phyloP scores from a whole-genome alignment of 2,113 vertebrate species.

The Paralichthys olivaceus region DNA sequence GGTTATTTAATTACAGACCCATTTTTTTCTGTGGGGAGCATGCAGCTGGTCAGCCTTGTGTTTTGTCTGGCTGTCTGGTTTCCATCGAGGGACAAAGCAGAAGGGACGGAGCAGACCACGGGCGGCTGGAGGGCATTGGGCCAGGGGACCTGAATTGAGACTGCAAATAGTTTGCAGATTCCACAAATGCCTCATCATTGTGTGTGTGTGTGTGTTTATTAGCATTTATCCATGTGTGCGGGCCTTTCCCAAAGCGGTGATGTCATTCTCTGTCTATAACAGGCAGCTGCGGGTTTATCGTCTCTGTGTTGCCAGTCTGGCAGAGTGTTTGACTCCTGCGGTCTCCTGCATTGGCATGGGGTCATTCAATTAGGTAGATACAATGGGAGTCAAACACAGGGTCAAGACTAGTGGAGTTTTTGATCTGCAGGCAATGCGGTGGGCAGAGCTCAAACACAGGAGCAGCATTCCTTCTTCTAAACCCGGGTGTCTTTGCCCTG shows the following conservation, averaged over 20 bases:
- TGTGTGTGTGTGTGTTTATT: conserved; percentile 45
- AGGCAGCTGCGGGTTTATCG: conserved; percentile 59
- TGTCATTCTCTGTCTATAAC: conserved; percentile 56
- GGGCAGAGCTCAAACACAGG: conserved; percentile 14
- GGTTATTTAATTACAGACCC: conserved; percentile 43
- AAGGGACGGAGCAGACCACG: conserved; percentile 41
- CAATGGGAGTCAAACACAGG: conserved; percentile 60
- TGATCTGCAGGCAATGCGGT: conserved; percentile 41
- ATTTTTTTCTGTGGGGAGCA: conserved; percentile 6
- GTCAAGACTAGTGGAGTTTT: conserved; percentile 46
- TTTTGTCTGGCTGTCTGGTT: conserved; percentile 72
- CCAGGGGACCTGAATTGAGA: conserved; percentile 61
- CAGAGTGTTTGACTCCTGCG: conserved; percentile 58
- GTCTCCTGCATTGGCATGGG: conserved; percentile 39
- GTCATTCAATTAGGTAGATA: conserved; percentile 61
- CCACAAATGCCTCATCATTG: conserved; percentile 77
- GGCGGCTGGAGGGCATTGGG: conserved; percentile 54
- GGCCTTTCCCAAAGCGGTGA: conserved; percentile 51
- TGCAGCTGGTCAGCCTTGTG: conserved; percentile 66
- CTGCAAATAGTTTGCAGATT: conserved; percentile 75
- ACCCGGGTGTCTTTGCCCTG: conserved; percentile 43
- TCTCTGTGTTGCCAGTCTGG: conserved; percentile 43
- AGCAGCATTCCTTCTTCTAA: conserved; percentile 61
- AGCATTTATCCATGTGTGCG: conserved; percentile 70
- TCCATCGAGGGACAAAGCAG: conserved; percentile 73